Evolutionary conservation across 2,888 invertebrate genomes (phyloP).

Genomic region (Conomelus anceps): DNA sequence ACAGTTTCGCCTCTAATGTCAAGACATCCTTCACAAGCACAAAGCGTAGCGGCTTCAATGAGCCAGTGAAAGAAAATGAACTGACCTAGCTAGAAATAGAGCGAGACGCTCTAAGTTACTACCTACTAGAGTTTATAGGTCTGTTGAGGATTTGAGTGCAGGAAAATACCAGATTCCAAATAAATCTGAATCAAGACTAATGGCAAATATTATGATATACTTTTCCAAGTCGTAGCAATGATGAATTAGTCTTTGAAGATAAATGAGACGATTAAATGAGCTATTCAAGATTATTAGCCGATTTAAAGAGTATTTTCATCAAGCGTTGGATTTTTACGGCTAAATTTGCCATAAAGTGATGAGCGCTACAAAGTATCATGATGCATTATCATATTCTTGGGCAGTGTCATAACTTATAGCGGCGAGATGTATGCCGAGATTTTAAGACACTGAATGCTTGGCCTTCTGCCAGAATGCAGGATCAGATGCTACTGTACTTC

Average conservation of each 20-base stretch:
- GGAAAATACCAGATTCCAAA: conserved; percentile 9
- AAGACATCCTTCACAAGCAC: not conserved
- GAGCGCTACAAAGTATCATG: not conserved
- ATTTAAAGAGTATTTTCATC: not conserved
- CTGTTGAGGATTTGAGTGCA: not conserved
- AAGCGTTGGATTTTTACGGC: not conserved
- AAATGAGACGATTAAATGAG: not conserved
- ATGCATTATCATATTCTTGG: not conserved
- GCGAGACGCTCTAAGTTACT: not conserved
- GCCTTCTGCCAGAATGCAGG: not conserved
- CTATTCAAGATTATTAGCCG: not conserved
- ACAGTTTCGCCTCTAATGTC: not conserved
- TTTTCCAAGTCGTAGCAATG: conserved; percentile 16
- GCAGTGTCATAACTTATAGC: not conserved
- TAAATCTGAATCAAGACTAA: not conserved
- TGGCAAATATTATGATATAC: not conserved
- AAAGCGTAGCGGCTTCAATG: not conserved
- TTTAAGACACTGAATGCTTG: not conserved
- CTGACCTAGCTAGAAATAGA: not conserved
- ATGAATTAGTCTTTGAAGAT: not conserved
- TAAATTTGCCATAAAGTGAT: not conserved
- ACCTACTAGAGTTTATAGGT: not conserved
- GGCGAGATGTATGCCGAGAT: not conserved
- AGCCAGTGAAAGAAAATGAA: not conserved
- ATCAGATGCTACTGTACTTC: not conserved